Conservation (phyloP, 2,113 vertebrate species). For the Nibea coibor region DNA sequence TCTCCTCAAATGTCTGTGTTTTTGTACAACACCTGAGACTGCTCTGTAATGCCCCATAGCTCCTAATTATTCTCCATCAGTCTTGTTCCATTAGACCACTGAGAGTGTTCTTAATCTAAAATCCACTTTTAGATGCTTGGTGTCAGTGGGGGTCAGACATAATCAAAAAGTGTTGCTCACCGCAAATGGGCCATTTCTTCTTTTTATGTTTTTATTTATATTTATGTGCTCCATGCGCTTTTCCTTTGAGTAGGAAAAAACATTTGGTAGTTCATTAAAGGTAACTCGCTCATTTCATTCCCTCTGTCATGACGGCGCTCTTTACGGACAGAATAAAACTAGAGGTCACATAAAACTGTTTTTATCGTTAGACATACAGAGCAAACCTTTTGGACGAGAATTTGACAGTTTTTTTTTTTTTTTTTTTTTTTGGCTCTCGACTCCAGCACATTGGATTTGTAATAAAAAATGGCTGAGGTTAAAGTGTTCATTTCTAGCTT, state of each 20-base stretch:
- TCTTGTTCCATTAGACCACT: constrained; percentile 57
- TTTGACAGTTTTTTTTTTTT: background rate
- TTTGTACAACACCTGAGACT: constrained; percentile 58
- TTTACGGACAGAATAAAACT: background rate
- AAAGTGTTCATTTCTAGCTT: background rate
- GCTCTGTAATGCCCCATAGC: constrained; percentile 58
- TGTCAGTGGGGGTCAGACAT: constrained; percentile 43
- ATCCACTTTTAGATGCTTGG: constrained; percentile 43
- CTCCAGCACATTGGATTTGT: background rate
- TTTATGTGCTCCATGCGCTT: constrained; percentile 23
- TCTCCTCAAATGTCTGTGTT: constrained; percentile 54
- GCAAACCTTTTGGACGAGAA: background rate
- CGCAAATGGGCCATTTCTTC: constrained; percentile 32
- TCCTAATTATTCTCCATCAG: constrained; percentile 67
- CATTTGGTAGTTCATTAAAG: constrained; percentile 7
- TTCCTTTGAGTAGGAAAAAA: background rate
- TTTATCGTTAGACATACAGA: constrained; percentile 4
- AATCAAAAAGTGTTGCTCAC: constrained; percentile 50
- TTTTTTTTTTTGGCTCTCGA: background rate
- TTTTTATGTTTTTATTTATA: constrained; percentile 25
- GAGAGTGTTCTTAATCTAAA: constrained; percentile 53
- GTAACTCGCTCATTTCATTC: background rate
- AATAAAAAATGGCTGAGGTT: background rate
- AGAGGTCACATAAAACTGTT: background rate
- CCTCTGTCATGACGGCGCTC: background rate